phyloP scores from a whole-genome alignment of 2,797 vertebrate genomes.

The Smutsia gigantea region DNA sequence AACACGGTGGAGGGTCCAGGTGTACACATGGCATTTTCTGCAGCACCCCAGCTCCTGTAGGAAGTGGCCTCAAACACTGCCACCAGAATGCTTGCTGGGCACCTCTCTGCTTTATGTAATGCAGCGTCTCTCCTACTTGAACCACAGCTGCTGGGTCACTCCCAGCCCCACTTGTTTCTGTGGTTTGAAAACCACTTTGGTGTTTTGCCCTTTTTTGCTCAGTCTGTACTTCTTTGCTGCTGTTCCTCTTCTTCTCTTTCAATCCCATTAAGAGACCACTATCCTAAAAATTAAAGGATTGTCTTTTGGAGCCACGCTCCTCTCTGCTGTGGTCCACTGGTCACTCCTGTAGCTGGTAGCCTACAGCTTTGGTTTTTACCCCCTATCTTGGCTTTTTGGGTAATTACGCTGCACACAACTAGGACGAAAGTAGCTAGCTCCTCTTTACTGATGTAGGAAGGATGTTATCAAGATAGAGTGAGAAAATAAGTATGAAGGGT shows the following conservation, averaged over 20 bases:
- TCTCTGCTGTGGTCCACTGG: neutral
- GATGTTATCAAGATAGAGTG: neutral
- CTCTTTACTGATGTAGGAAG: neutral
- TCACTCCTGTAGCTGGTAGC: neutral
- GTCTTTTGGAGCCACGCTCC: fast-evolving
- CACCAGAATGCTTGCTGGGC: fast-evolving
- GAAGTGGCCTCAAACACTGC: neutral
- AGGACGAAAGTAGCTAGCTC: neutral
- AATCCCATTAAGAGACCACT: neutral
- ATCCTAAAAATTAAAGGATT: neutral
- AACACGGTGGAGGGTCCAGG: fast-evolving
- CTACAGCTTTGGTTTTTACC: fast-evolving
- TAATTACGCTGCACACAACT: neutral
- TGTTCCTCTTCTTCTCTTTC: neutral
- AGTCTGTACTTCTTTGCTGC: neutral
- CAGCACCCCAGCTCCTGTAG: neutral
- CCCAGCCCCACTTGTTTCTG: neutral
- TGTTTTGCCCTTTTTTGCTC: neutral
- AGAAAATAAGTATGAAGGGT: neutral
- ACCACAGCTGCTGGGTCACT: neutral
- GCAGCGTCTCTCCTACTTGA: neutral
- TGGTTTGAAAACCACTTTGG: neutral
- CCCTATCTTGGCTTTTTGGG: neutral
- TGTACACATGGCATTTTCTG: fast-evolving
- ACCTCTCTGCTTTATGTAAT: neutral